Conservation (phyloP, 2,113 vertebrate genomes). For the Turnix velox region DNA sequence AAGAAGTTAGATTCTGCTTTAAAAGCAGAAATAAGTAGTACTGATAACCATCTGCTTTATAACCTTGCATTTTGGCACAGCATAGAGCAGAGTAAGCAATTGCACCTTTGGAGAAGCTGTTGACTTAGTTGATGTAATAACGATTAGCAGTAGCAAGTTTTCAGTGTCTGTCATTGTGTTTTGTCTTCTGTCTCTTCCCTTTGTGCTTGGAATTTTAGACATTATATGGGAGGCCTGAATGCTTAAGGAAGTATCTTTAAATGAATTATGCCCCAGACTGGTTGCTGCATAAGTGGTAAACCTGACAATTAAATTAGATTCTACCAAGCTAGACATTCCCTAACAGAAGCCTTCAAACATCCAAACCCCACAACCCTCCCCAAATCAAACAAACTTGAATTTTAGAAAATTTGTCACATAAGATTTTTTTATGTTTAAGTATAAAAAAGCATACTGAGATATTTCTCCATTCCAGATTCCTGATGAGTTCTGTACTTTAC, state of each 20-base stretch:
- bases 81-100: not conserved
- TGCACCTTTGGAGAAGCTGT: not conserved
- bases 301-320: not conserved
- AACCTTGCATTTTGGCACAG: not conserved
- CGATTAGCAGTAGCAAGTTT: not conserved
- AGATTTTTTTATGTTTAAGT: not conserved
- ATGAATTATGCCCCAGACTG: not conserved
- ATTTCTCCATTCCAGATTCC: not conserved
- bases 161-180: not conserved
- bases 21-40: not conserved
- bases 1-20: not conserved
- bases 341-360: not conserved
- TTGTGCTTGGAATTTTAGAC: not conserved
- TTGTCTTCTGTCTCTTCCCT: not conserved
- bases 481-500: constrained; percentile 8
- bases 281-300: not conserved
- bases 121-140: not conserved
- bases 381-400: not conserved
- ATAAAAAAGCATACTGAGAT: not conserved
- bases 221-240: not conserved
- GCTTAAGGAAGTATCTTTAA: not conserved
- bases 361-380: not conserved
- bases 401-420: not conserved
- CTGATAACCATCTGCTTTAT: not conserved
- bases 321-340: not conserved